Evolutionary conservation across 1,140 invertebrate species (phyloP).

Genomic region (Aphidius gifuensis): DNA sequence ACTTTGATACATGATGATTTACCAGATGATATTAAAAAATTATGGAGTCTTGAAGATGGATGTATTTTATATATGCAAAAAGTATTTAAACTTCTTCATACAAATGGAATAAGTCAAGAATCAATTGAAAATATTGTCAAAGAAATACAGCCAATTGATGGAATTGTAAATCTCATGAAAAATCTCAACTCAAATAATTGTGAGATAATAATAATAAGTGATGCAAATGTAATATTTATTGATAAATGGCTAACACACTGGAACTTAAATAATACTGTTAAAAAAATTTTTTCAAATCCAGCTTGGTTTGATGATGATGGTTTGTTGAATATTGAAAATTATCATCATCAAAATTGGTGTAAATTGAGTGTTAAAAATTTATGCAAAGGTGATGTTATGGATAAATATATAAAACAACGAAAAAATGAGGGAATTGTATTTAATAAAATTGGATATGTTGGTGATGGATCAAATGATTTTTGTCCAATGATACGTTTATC

Average conservation of each 20-base stretch:
- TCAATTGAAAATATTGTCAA: slow-evolving; percentile 57
- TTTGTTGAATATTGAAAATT: slow-evolving; percentile 62
- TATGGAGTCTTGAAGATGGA: slow-evolving; percentile 57
- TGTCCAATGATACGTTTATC: slow-evolving; percentile 69
- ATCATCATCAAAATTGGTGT: slow-evolving; percentile 70
- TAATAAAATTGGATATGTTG: slow-evolving; percentile 66
- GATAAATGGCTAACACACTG: slow-evolving; percentile 61
- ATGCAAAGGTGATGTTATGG: slow-evolving; percentile 74
- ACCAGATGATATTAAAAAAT: slow-evolving; percentile 54
- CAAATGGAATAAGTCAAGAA: slow-evolving; percentile 53
- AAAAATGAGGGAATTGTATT: slow-evolving; percentile 56
- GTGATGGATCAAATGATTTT: slow-evolving; percentile 77
- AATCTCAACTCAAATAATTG: slow-evolving; percentile 54
- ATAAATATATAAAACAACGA: slow-evolving; percentile 61
- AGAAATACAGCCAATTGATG: slow-evolving; percentile 61
- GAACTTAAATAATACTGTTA: slow-evolving; percentile 57
- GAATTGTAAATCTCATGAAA: slow-evolving; percentile 62
- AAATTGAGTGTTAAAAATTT: slow-evolving; percentile 69
- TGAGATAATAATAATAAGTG: slow-evolving; percentile 78
- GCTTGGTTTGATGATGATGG: slow-evolving; percentile 64
- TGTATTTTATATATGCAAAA: slow-evolving; percentile 74
- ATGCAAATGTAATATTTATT: slow-evolving; percentile 77
- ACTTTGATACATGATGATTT: slow-evolving; percentile 60
- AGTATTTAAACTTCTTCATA: slow-evolving; percentile 67
- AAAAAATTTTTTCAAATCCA: slow-evolving; percentile 75